Evolutionary conservation across 2,797 vertebrate genomes (phyloP), one percentile per base, ranked within the genome.

Genomic region (Austrolebias charrua): DNA sequence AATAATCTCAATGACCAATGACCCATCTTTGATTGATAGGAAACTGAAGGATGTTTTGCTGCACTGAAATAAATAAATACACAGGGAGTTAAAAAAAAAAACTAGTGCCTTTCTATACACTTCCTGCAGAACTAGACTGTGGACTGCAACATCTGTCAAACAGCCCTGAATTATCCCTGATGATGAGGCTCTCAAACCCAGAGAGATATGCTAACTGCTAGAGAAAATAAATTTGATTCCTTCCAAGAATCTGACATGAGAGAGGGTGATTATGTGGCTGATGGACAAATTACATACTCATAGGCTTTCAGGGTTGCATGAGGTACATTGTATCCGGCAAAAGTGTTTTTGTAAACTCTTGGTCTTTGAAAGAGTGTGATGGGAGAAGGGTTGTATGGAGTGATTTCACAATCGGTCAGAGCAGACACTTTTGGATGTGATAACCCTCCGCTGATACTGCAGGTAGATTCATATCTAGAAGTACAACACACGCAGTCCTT

Each of bases 141-240:
- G 13, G 51, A 24, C 24, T 35, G 4, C 46, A 62, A 61, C n/a
- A 65, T 66, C 60, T 60, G 63, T 52, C 57, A 69, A n/a, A 38
- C 40, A 35, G 44, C 43, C 14, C 16, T 64, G 40, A 78, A 71
- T 71, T 58, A 65, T 69, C 60, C 53, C 56, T 47, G 62, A 48
- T 38, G 52, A 61, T 33, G 19, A 60, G 53, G 42, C 50, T 52
- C 65, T 66, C 33, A 47, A 43, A 55, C 13, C 18, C 38, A 56
- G 49, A 43, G 57, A 63, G 19, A 59, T 56, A 48, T 29, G 24
- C 52, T 42, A 65, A 58, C 52, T 46, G 29, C 54, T 31, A 20
- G 38, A 60, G 48, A 53, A 58, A 66, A 60, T 51, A 1, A 45
- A 55, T 73, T 18, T 42, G 44, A 49, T 53, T 12, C 6, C 38